A percentile compares a stretch with the other conserved stretches of the same genome.
phyloP scores from a whole-genome alignment of 2,113 vertebrate genomes.

The Ceuthmochares aereus region DNA sequence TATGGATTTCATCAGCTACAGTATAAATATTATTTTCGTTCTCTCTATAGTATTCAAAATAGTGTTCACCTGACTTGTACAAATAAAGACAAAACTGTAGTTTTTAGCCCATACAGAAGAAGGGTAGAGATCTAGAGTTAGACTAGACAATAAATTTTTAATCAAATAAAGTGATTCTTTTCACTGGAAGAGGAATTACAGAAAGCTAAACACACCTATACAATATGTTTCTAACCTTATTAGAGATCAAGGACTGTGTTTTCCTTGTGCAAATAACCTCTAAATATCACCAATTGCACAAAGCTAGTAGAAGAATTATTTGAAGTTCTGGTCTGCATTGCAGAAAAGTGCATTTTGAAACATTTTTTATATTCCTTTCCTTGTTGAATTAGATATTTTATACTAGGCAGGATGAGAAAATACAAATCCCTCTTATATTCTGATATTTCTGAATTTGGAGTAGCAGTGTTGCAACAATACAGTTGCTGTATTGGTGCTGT shows the following conservation, averaged over 20 bases:
- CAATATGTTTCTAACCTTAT: neutral
- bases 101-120: neutral
- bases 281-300: neutral
- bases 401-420: neutral
- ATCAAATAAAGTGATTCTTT: neutral
- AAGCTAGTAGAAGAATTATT: neutral
- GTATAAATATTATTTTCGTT: neutral
- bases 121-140: neutral
- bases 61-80: neutral
- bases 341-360: neutral
- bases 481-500: neutral
- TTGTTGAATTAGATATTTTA: neutral
- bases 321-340: neutral
- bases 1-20: neutral
- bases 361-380: neutral
- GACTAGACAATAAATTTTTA: neutral
- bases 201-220: neutral
- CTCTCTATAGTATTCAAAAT: neutral
- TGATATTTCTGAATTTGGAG: neutral
- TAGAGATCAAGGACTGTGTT: fast-evolving
- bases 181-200: neutral
- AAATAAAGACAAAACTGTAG: neutral
- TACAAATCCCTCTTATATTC: fast-evolving
- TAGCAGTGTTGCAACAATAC: fast-evolving
- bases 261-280: neutral